Evolutionary conservation across 2,888 invertebrate species (phyloP).

Genomic region (Drosophila silvestris): DNA sequence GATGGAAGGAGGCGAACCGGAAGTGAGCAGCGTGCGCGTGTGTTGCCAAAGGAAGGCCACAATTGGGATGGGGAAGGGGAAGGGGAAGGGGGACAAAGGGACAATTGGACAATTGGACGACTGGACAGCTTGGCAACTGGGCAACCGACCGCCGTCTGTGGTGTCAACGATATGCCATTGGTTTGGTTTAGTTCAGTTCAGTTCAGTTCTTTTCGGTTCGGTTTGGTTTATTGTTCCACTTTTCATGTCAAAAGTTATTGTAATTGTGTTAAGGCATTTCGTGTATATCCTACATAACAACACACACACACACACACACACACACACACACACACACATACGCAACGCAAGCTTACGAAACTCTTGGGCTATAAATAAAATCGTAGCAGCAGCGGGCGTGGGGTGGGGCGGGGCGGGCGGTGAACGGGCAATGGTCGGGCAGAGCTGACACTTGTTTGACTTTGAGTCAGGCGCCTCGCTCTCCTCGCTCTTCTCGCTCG

Average conservation of each 20-base stretch:
- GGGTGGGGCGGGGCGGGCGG: neutral
- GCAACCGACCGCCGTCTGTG: slow-evolving; percentile 63
- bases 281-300: slow-evolving; percentile 72
- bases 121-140: slow-evolving; percentile 50
- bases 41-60: slow-evolving; percentile 16
- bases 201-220: slow-evolving; percentile 42
- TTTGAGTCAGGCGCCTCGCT: slow-evolving; percentile 53
- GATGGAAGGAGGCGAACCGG: slow-evolving; percentile 37
- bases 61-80: neutral
- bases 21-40: slow-evolving; percentile 67
- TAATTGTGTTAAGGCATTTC: slow-evolving; percentile 81
- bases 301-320: slow-evolving; percentile 24
- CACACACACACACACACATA: slow-evolving; percentile 3
- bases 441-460: slow-evolving; percentile 75
- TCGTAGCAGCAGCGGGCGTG: slow-evolving; percentile 20
- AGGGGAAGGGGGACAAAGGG: slow-evolving; percentile 4
- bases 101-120: slow-evolving; percentile 51
- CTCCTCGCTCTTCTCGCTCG: neutral
- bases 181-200: slow-evolving; percentile 40
- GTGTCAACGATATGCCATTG: slow-evolving; percentile 66
- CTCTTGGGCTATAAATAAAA: slow-evolving; percentile 67
- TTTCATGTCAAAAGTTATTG: slow-evolving; percentile 82
- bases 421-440: neutral
- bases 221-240: slow-evolving; percentile 80
- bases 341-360: slow-evolving; percentile 16